Evolutionary conservation across 2,888 invertebrate genomes (phyloP).

Genomic region (Dasypogon diadema): DNA sequence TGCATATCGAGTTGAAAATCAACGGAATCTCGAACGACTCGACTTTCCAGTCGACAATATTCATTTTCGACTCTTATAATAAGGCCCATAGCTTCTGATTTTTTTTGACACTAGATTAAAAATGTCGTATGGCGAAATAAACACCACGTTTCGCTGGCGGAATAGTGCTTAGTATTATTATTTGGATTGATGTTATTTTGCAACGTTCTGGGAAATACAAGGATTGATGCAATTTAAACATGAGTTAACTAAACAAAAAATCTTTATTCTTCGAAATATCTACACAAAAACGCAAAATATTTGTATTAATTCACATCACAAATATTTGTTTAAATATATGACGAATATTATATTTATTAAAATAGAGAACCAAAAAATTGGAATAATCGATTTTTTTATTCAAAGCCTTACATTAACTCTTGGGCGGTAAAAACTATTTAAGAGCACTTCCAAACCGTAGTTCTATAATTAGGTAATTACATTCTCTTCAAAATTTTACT

Average conservation of each 20-base stretch:
- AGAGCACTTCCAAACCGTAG: conserved; percentile 44
- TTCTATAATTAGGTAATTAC: conserved; percentile 44
- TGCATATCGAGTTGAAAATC: too few relatives aligned
- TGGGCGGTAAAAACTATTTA: conserved; percentile 47
- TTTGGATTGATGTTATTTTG: too few relatives aligned
- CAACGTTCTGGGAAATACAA: too few relatives aligned
- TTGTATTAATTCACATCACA: conserved; percentile 36
- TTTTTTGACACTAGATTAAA: too few relatives aligned
- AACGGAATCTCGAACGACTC: too few relatives aligned
- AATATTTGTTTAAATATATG: conserved; percentile 17
- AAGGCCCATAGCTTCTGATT: too few relatives aligned
- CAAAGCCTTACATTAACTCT: conserved; percentile 36
- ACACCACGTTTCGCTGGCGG: too few relatives aligned
- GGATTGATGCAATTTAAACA: neutral
- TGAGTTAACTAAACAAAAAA: conserved; percentile 32
- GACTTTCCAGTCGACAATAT: too few relatives aligned
- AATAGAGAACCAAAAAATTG: conserved; percentile 3
- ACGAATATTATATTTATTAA: conserved; percentile 9
- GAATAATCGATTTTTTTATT: conserved; percentile 10
- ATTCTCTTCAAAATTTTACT: conserved; percentile 12
- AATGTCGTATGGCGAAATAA: too few relatives aligned
- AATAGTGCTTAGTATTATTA: too few relatives aligned
- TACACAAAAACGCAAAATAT: conserved; percentile 38
- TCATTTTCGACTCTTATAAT: too few relatives aligned
- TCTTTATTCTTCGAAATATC: conserved; percentile 39